Base-by-base conservation (phyloP, 2,888 invertebrate species). In the Tetranychus piercei region DNA sequence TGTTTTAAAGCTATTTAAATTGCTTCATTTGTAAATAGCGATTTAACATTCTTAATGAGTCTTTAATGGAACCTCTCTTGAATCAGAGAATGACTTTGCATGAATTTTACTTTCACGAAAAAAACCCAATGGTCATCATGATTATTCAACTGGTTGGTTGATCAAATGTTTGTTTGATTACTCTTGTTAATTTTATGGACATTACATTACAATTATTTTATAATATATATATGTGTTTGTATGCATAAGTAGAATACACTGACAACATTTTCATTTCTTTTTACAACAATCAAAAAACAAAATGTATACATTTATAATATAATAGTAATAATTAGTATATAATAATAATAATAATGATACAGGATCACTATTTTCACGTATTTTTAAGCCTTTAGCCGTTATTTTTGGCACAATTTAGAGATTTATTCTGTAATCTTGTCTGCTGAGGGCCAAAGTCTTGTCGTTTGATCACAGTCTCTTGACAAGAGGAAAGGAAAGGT, bases 211-310 rank as follows among this genome's bases (percentile, higher is more conserved):
- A 55, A 55, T 55, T 9, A 15, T 55, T 15, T 55, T 55, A 55
- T 9, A 55, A 55, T 15, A 15, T 55, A 55, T 34, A 55, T 9
- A 55, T 55, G 6, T 45, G 55, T 55, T 55, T 55, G 9, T 55
- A 55, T 55, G 55, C 15, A 55, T 55, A 55, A 55, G 55, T 55
- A 55, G 55, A 15, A 55, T 55, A 55, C 15, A 55, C 55, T 55
- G 55, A 55, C 55, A 55, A 34, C 34, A 34, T 34, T 34, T 34
- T 34, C 34, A 34, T 34, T 34, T 34, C 34, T 55, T 55, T 55
- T 55, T 55, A 55, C 55, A 55, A 55, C 55, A 55, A 55, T 55
- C 55, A 55, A 55, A 55, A 55, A 55, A 55, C 55, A 55, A 55
- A 55, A 55, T 55, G 55, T 55, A 55, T 55, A 55, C 55, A 55